These are phyloP conservation scores for Isaurus tuberculatus DNA, from an alignment of 92 coral and sea anemone genomes.

Conservation along the genomic window DNA sequence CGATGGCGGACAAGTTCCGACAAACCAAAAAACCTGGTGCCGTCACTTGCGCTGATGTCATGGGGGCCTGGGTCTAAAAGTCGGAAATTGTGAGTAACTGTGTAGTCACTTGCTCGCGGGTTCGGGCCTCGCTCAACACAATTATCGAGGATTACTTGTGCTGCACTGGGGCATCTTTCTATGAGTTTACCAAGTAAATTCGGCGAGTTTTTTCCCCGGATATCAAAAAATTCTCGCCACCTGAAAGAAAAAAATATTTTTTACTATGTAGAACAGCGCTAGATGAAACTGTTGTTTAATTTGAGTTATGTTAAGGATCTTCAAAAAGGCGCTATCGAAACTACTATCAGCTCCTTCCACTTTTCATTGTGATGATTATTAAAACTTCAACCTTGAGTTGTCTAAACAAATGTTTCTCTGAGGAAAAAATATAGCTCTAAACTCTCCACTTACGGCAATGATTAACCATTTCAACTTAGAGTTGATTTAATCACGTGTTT, in stretches of 20 bases:
- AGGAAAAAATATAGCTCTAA: too few species aligned
- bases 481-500: too few species aligned
- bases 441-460: too few species aligned
- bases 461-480: too few species aligned
- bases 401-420: too few species aligned
- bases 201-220: slow-evolving; percentile 13
- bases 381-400: too few species aligned
- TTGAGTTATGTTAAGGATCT: too few species aligned
- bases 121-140: slow-evolving; percentile 70
- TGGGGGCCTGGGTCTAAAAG: slow-evolving; percentile 88
- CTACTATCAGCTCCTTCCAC: too few species aligned
- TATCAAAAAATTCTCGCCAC: slow-evolving; percentile 39
- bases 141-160: slow-evolving; percentile 71
- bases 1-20: slow-evolving; percentile 58
- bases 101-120: slow-evolving; percentile 48
- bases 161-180: slow-evolving; percentile 75
- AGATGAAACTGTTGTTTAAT: not conserved
- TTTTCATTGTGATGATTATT: too few species aligned
- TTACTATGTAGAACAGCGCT: not conserved
- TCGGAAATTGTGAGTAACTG: slow-evolving; percentile 74
- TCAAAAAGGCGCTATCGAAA: too few species aligned
- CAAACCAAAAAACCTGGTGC: slow-evolving; percentile 71
- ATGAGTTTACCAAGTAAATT: slow-evolving; percentile 75
- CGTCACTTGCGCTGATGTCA: slow-evolving; percentile 47
- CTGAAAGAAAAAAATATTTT: not conserved